phyloP scores from a whole-genome alignment of 2,888 invertebrate genomes.

The Scaptomyza caliginosa region DNA sequence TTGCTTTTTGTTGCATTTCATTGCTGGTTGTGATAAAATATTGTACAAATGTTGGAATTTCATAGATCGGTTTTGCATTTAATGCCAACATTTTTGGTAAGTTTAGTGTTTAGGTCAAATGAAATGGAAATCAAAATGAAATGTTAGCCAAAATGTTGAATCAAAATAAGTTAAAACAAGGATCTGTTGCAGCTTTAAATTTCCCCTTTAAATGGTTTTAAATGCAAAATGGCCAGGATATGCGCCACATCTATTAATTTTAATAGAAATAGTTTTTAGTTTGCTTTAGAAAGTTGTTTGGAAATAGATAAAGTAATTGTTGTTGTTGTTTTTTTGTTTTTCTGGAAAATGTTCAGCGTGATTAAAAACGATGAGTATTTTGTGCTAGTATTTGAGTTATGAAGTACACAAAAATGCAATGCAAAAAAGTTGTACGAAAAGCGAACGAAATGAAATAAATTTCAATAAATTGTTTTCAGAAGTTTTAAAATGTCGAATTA shows the following conservation, averaged over 20 bases:
- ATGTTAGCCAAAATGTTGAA: not conserved
- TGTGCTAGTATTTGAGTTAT: conserved; percentile 38
- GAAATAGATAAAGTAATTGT: conserved; percentile 42
- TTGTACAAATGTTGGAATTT: conserved; percentile 61
- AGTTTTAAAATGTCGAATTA: conserved; percentile 26
- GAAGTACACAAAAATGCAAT: conserved; percentile 37
- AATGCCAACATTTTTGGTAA: conserved; percentile 82
- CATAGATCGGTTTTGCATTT: conserved; percentile 70
- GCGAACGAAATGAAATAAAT: conserved; percentile 54
- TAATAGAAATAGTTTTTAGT: conserved; percentile 27
- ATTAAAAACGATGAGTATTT: conserved; percentile 48
- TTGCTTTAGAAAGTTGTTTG: conserved; percentile 47
- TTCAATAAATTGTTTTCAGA: conserved; percentile 22
- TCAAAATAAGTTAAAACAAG: not conserved
- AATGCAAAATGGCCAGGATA: not conserved
- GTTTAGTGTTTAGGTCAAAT: conserved; percentile 27
- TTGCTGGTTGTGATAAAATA: conserved; percentile 40
- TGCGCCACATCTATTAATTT: conserved; percentile 7
- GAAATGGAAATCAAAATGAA: conserved; percentile 24
- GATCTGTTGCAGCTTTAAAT: conserved; percentile 6
- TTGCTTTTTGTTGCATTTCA: conserved; percentile 7
- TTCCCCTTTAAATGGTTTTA: not conserved
- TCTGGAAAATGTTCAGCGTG: conserved; percentile 36
- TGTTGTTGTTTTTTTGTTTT: not conserved
- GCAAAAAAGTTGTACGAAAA: conserved; percentile 36